These are phyloP conservation scores for Rallus limicola DNA, from an alignment of 2,113 vertebrate genomes.

Conservation along the genomic window DNA sequence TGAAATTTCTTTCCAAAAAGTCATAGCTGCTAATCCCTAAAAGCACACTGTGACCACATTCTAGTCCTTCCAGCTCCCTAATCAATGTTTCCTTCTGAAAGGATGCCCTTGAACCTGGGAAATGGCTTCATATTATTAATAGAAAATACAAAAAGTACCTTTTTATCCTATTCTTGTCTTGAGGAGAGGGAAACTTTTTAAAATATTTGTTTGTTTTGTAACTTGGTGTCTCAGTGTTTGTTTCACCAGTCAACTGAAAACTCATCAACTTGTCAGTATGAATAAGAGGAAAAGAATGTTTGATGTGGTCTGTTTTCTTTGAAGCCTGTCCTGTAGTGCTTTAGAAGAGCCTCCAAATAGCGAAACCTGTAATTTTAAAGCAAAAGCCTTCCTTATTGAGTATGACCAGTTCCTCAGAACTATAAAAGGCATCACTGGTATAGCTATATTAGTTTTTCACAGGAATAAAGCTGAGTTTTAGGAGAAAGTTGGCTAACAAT, in stretches of 20 bases:
- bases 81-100: background rate
- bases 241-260: background rate
- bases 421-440: background rate
- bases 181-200: background rate
- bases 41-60: background rate
- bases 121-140: background rate
- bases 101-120: background rate
- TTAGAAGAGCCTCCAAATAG: background rate
- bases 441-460: background rate
- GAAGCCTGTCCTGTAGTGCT: background rate
- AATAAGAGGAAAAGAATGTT: background rate
- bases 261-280: background rate
- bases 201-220: background rate
- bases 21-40: background rate
- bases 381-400: background rate
- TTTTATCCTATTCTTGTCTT: background rate
- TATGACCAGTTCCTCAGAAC: background rate
- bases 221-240: background rate
- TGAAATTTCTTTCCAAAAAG: slow-evolving; percentile 24
- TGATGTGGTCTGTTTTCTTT: background rate
- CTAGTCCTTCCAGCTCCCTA: background rate
- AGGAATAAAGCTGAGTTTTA: background rate
- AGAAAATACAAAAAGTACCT: background rate
- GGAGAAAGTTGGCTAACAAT: background rate
- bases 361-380: background rate